Evolutionary conservation across 2,797 vertebrate species (phyloP).

Genomic region (Sebastes vulpes): DNA sequence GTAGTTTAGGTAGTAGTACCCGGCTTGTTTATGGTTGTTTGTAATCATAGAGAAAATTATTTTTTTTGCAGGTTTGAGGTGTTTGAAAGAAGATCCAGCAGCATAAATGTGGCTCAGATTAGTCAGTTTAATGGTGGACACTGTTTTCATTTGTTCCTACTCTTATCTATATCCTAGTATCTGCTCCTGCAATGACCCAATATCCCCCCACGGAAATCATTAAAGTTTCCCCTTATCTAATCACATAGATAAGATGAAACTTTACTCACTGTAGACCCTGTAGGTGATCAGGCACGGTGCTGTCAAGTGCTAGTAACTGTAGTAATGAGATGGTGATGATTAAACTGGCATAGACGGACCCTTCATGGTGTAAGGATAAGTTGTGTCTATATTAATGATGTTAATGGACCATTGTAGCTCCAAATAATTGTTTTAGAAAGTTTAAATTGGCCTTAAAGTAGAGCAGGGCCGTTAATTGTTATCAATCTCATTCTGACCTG

Average conservation of each 20-base stretch:
- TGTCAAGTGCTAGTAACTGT: conserved; percentile 13
- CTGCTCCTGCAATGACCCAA: conserved; percentile 18
- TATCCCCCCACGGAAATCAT: conserved; percentile 21
- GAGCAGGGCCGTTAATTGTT: background rate
- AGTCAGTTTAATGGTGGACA: background rate
- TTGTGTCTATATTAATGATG: background rate
- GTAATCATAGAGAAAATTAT: background rate
- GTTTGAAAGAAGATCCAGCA: conserved; percentile 2
- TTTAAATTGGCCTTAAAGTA: background rate
- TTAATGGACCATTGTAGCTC: background rate
- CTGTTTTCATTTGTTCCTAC: background rate
- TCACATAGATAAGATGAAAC: conserved; percentile 24
- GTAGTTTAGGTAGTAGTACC: conserved; percentile 8
- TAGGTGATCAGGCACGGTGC: background rate
- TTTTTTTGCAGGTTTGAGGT: background rate
- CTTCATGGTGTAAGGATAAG: background rate
- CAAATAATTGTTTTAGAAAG: background rate
- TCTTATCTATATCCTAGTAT: conserved; percentile 20
- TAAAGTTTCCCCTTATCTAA: conserved; percentile 31
- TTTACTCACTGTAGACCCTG: background rate
- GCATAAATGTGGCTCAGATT: background rate
- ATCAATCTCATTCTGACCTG: background rate
- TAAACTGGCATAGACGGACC: background rate
- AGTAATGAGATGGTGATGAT: conserved; percentile 29
- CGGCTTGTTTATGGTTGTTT: conserved; percentile 25